Conservation (phyloP, 2,113 vertebrate genomes). For the Etheostoma spectabile region DNA sequence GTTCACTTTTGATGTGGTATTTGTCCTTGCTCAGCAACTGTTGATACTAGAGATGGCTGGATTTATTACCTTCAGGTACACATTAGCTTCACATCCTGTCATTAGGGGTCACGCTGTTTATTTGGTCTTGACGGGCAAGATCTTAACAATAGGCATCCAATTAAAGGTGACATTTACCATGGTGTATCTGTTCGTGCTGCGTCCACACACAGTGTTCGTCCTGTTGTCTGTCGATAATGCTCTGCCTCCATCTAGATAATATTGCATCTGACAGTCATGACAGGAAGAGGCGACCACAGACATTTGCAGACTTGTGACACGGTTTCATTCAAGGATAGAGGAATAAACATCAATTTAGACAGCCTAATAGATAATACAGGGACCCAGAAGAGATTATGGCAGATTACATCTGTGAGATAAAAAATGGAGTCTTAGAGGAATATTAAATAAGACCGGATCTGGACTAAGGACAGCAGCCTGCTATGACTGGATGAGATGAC, state of each 20-base stretch:
- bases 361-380: conserved; percentile 43
- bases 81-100: conserved; percentile 57
- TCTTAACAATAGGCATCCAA: conserved; percentile 64
- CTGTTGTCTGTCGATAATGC: conserved; percentile 47
- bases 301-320: conserved; percentile 50
- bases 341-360: conserved; percentile 54
- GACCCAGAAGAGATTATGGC: conserved; percentile 51
- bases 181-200: conserved; percentile 38
- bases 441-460: conserved; percentile 56
- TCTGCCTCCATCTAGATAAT: conserved; percentile 46
- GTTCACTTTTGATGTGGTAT: conserved; percentile 43
- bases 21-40: conserved; percentile 58
- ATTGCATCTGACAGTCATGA: conserved; percentile 53
- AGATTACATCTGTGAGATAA: conserved; percentile 45
- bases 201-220: conserved; percentile 42
- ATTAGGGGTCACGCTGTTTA: conserved; percentile 50
- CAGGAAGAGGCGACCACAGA: conserved; percentile 35
- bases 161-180: conserved; percentile 79
- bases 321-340: conserved; percentile 36
- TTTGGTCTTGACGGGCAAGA: conserved; percentile 56
- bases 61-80: conserved; percentile 47
- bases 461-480: conserved; percentile 2
- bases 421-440: conserved; percentile 44
- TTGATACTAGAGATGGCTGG: conserved; percentile 45
- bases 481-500: conserved; percentile 34